Evolutionary conservation across 2,113 vertebrate species (phyloP).

Genomic region (Entomyzon cyanotis): DNA sequence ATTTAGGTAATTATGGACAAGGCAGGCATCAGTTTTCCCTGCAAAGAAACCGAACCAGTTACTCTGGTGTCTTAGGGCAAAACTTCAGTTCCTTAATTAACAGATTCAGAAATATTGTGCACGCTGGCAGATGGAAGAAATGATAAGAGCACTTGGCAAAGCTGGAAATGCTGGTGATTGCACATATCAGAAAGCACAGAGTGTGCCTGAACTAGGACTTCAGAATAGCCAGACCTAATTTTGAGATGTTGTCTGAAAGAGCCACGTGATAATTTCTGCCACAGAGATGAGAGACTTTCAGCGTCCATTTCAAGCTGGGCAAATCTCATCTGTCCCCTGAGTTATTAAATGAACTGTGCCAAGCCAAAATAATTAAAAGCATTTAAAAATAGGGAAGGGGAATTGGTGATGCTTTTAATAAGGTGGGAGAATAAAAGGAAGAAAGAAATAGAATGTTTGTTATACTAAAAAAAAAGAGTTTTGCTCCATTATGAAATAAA

Average conservation of each 20-base stretch:
- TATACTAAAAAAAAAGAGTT: not conserved
- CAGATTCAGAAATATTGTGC: slow-evolving; percentile 28
- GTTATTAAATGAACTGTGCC: not conserved
- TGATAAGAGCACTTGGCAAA: not conserved
- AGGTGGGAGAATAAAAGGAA: not conserved
- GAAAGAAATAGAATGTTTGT: not conserved
- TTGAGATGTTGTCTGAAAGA: not conserved
- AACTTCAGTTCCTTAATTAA: slow-evolving; percentile 56
- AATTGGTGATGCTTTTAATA: not conserved
- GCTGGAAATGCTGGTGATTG: not conserved
- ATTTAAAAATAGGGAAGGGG: not conserved
- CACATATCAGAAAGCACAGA: not conserved
- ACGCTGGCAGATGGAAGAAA: not conserved
- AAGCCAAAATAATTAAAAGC: slow-evolving; percentile 6
- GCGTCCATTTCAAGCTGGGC: not conserved
- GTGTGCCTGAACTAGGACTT: slow-evolving; percentile 16
- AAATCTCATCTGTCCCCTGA: not conserved
- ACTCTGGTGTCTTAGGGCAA: slow-evolving; percentile 36
- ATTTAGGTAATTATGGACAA: slow-evolving; percentile 56
- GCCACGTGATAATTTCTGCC: not conserved
- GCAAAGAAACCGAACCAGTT: slow-evolving; percentile 18
- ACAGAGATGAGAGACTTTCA: not conserved
- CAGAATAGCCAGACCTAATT: not conserved
- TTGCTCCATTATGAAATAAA: not conserved
- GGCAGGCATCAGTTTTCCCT: not conserved